A percentile compares a stretch with the other conserved stretches of the same genome.
phyloP scores from a whole-genome alignment of 2,888 invertebrate genomes.

The Tinea trinotella region DNA sequence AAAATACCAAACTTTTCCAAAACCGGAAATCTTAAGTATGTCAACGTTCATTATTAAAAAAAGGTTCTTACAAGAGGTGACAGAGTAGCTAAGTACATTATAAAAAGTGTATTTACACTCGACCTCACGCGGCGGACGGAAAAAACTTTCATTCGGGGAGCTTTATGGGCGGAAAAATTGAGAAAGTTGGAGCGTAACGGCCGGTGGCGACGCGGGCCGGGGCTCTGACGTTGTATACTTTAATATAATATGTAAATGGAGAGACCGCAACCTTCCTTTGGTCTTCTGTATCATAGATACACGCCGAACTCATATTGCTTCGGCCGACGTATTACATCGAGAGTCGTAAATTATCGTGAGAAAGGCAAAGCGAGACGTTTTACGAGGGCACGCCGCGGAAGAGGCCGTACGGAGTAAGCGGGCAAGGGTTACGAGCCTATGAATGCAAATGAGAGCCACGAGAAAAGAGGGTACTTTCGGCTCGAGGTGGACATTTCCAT shows the following conservation, averaged over 20 bases:
- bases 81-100: slow-evolving; percentile 66
- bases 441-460: slow-evolving; percentile 68
- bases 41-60: slow-evolving; percentile 45
- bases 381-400: slow-evolving; percentile 46
- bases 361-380: slow-evolving; percentile 61
- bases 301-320: slow-evolving; percentile 52
- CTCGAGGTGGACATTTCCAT: slow-evolving; percentile 62
- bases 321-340: slow-evolving; percentile 12
- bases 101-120: slow-evolving; percentile 69
- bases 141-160: slow-evolving; percentile 61
- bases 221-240: slow-evolving; percentile 47
- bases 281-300: slow-evolving; percentile 10
- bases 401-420: slow-evolving; percentile 49
- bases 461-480: slow-evolving; percentile 45
- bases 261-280: slow-evolving; percentile 4
- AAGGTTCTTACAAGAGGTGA: slow-evolving; percentile 44
- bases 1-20: background rate
- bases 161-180: slow-evolving; percentile 72
- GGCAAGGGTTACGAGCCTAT: slow-evolving; percentile 70
- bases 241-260: slow-evolving; percentile 73
- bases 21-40: slow-evolving; percentile 1
- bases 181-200: slow-evolving; percentile 70
- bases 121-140: slow-evolving; percentile 61
- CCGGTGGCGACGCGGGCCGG: slow-evolving; percentile 56
- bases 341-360: slow-evolving; percentile 67